Percentiles rank a stretch among this genome's conserved stretches.
Conservation (phyloP, 2,113 vertebrate species). For the Alosa alosa region DNA sequence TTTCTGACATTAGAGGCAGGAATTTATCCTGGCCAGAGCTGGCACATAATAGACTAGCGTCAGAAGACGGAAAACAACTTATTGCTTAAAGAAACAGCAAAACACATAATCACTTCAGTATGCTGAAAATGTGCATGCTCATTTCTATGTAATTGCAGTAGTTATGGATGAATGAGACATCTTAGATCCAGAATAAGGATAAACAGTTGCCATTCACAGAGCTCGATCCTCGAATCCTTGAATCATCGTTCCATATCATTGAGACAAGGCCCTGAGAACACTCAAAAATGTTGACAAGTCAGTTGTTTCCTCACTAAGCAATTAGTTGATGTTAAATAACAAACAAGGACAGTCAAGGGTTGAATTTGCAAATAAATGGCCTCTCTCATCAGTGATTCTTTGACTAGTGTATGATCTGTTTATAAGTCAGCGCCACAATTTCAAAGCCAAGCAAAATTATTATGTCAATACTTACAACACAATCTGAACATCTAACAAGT, state of each 20-base stretch:
- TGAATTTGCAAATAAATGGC: conserved; percentile 13
- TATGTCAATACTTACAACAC: neutral
- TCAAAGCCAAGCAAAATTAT: neutral
- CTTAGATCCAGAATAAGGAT: neutral
- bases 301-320: neutral
- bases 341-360: neutral
- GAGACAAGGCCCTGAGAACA: neutral
- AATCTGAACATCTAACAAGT: neutral
- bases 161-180: neutral
- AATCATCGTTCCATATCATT: neutral
- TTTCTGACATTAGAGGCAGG: neutral
- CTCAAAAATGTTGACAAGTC: neutral
- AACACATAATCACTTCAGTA: neutral
- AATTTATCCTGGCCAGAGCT: neutral
- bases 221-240: neutral
- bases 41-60: neutral
- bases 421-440: neutral
- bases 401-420: neutral
- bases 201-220: neutral
- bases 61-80: neutral
- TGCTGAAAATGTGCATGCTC: neutral
- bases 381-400: neutral
- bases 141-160: neutral
- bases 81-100: neutral
- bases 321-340: neutral